phyloP scores from a whole-genome alignment of 2,888 invertebrate genomes.

The Leptopilina drosophilae region DNA sequence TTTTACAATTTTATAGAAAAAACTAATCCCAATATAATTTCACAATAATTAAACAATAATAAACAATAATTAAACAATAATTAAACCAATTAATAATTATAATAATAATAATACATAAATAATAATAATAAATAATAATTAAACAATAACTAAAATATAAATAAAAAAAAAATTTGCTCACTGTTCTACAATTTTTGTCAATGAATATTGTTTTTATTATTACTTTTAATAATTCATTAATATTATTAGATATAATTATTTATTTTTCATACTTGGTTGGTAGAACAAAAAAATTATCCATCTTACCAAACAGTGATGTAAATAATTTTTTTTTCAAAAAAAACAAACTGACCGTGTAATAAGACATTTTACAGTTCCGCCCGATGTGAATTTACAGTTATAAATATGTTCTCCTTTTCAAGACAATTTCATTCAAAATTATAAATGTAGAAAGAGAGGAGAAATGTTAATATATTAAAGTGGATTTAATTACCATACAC shows the following conservation, averaged over 20 bases:
- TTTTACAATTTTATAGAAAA: too few relatives aligned
- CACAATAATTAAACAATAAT: too few relatives aligned
- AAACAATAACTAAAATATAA: too few relatives aligned
- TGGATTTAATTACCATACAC: conserved; percentile 20
- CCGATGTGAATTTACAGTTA: conserved; percentile 22
- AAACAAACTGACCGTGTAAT: conserved; percentile 29
- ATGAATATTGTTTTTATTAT: too few relatives aligned
- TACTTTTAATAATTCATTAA: too few relatives aligned
- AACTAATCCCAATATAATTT: too few relatives aligned
- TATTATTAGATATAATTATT: too few relatives aligned
- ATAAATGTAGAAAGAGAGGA: conserved; percentile 21
- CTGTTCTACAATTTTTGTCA: not conserved
- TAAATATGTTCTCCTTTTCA: conserved; percentile 13
- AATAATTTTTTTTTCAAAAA: conserved; percentile 9
- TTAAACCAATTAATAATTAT: too few relatives aligned
- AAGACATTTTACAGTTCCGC: conserved; percentile 32
- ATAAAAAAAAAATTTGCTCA: not conserved
- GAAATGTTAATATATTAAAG: conserved; percentile 1
- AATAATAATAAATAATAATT: too few relatives aligned
- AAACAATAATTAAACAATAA: too few relatives aligned
- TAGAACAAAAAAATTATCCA: not conserved
- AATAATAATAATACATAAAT: too few relatives aligned
- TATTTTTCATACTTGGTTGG: too few relatives aligned
- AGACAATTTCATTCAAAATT: conserved; percentile 21
- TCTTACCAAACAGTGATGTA: conserved; percentile 5